These are phyloP conservation scores for Rhagologus leucostigma DNA, from an alignment of 2,113 vertebrate species.

Conservation along the genomic window DNA sequence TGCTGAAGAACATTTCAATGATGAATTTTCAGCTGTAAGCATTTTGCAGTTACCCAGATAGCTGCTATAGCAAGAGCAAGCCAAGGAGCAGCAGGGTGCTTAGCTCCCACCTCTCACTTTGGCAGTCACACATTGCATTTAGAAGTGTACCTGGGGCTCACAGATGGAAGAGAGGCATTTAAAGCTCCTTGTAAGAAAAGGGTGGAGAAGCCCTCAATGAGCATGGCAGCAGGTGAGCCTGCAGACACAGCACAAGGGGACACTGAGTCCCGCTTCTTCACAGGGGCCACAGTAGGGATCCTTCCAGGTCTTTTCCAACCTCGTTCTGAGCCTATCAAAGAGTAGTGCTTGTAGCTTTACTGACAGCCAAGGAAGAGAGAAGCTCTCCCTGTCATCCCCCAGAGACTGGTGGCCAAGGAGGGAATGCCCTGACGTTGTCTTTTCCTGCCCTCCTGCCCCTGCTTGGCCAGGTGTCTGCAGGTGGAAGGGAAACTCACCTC, in stretches of 20 bases:
- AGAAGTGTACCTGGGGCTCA: neutral
- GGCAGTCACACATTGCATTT: accelerated
- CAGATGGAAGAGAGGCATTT: neutral
- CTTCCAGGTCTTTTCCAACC: neutral
- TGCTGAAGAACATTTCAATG: neutral
- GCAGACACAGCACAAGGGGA: neutral
- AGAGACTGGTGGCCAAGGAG: neutral
- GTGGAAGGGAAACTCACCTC: neutral
- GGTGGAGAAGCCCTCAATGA: neutral
- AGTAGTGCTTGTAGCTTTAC: neutral
- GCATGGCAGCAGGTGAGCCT: neutral
- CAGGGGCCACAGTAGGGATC: accelerated
- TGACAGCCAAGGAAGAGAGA: neutral
- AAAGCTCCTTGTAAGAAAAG: neutral
- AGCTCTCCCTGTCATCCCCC: neutral
- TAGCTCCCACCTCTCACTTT: neutral
- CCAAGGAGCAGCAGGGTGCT: neutral
- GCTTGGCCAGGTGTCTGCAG: too few relatives aligned
- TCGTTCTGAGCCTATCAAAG: neutral
- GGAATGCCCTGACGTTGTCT: accelerated
- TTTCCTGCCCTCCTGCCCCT: neutral
- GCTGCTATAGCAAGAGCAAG: neutral
- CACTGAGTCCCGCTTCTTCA: accelerated
- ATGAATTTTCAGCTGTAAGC: neutral
- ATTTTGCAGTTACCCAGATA: neutral